Evolutionary conservation across 37 sponge, comb jelly and placozoan species (phyloP), one percentile per base, ranked within the genome.

Genomic region (Haliclona indistincta): DNA sequence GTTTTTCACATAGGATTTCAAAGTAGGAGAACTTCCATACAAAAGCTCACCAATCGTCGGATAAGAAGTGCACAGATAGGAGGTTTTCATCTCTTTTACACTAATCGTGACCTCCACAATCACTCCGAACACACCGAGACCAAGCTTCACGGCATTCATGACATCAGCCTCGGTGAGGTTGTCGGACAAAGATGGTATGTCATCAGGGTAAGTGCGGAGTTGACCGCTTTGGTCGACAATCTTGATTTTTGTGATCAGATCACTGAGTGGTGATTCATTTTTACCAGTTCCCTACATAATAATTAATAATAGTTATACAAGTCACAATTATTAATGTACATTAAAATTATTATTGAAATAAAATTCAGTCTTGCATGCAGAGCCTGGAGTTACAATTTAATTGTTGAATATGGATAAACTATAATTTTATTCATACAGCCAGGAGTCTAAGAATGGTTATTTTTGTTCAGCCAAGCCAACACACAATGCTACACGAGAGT

Each of bases 91-190:
- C 6, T 64, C 51, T 55, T 45, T 26, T 5, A 77, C 67, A 11
- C 44, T 64, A 6, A 77, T 40, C 4, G 67, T 64, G 47, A 54
- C 29, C 40, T 77, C 77, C 22, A 65, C 67, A 13, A 77, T 38
- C 26, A 64, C 77, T 22, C 77, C 77, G 15, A 77, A 77, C 35
- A 77, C 62, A 60, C 77, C 77, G 32, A 77, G 37, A 15, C 40
- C 49, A 2, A 49, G 37, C 5, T 55, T 29, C 1, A 65, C 32
- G 13, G 67, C 67, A 30, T 65, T 77, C 67, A 77, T 35, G 8
- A 22, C 55, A 22, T 72, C 73, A 15, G 64, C 55, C 4, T 40
- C 67, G 17, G 38, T 49, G 22, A 25, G 11, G 26, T 20, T 7
- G 26, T 20, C 60, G 7, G 7, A 20, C 10, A 47, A 17, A 15